These are phyloP conservation scores for Prietella phreatophila DNA, from an alignment of 2,113 vertebrate species.

Conservation along the genomic window DNA sequence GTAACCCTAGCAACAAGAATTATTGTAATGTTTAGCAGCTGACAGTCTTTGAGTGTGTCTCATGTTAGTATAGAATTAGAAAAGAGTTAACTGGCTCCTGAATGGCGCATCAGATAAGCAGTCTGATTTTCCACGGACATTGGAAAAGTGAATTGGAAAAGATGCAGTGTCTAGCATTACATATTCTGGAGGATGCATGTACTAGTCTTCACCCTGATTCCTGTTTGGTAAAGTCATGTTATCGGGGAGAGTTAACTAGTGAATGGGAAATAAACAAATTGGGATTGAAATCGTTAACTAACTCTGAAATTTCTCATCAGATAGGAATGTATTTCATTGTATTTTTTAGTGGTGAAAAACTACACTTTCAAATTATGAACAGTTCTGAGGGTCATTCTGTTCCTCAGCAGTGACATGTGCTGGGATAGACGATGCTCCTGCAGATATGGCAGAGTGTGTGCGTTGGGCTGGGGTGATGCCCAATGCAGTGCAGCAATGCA, in stretches of 20 bases:
- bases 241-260: not conserved
- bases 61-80: not conserved
- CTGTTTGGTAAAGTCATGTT: no score
- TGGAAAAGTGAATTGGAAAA: not conserved
- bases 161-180: not conserved
- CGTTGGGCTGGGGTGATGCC: conserved; percentile 73
- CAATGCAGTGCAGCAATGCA: conserved; percentile 72
- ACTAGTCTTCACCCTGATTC: not conserved
- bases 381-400: not conserved
- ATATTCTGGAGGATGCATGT: not conserved
- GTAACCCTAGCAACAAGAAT: conserved; percentile 38
- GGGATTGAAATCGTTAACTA: not conserved
- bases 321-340: not conserved
- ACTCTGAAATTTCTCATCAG: not conserved
- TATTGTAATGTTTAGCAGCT: conserved; percentile 16
- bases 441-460: conserved; percentile 70
- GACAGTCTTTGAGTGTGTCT: not conserved
- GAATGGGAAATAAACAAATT: not conserved
- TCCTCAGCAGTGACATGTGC: conserved; percentile 74
- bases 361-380: not conserved
- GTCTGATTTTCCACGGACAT: not conserved
- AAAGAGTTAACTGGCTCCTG: not conserved
- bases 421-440: conserved; percentile 63
- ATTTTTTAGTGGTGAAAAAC: not conserved
- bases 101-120: not conserved